Conservation (phyloP, 2,113 vertebrate genomes). For the Salvelinus namaycush region DNA sequence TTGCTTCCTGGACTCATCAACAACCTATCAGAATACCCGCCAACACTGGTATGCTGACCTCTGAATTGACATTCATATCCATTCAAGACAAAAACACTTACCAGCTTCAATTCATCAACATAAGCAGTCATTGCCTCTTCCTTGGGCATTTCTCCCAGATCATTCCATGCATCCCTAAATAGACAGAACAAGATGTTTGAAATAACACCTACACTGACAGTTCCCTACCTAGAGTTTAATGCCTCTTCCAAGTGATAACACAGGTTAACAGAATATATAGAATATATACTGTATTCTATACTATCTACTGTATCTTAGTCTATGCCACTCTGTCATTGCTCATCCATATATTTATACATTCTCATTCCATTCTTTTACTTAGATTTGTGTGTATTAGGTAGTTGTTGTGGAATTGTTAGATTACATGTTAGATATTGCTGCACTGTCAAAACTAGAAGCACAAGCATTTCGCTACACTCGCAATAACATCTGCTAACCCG, state of each 20-base stretch:
- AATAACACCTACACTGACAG: background rate
- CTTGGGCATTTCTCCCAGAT: constrained; percentile 90
- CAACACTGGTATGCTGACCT: background rate
- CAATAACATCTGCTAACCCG: too few relatives aligned
- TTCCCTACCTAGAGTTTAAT: background rate
- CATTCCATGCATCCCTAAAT: constrained; percentile 92
- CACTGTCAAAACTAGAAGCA: too few relatives aligned
- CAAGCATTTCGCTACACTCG: too few relatives aligned
- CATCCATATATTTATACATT: too few relatives aligned
- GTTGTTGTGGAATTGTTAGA: too few relatives aligned
- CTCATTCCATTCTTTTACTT: too few relatives aligned
- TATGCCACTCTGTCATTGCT: too few relatives aligned
- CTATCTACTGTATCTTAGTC: too few relatives aligned
- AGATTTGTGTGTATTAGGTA: too few relatives aligned
- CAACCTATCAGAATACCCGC: background rate
- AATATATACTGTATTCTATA: too few relatives aligned
- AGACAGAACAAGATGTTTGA: constrained; percentile 6
- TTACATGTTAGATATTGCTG: too few relatives aligned
- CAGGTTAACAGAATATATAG: background rate
- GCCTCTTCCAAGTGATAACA: background rate
- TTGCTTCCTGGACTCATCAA: background rate
- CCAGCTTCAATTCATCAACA: constrained; percentile 98
- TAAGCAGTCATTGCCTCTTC: constrained; percentile 97
- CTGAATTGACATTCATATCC: too few relatives aligned
- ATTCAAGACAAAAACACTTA: constrained; percentile 51